Percentiles rank a stretch among this genome's conserved stretches.
These are phyloP conservation scores for Oceanites oceanicus DNA, from an alignment of 2,113 vertebrate species.

Conservation along the genomic window DNA sequence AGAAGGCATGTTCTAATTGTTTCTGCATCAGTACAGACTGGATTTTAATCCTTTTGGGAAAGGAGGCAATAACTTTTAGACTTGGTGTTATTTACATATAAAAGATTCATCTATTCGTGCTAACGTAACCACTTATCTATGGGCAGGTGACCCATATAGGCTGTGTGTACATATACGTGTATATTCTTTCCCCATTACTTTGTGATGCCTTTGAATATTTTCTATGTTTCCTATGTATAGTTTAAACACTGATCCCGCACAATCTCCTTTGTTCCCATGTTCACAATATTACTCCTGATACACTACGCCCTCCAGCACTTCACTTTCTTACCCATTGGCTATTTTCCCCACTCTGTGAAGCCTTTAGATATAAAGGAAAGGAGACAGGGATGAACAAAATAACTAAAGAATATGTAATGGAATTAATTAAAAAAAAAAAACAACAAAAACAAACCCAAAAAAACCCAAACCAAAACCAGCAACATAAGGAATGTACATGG, in stretches of 20 bases:
- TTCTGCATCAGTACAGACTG: neutral
- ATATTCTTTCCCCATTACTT: neutral
- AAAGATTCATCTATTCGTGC: conserved; percentile 12
- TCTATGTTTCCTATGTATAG: neutral
- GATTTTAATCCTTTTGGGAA: neutral
- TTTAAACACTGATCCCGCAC: neutral
- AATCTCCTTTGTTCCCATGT: conserved; percentile 1
- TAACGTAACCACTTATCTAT: neutral
- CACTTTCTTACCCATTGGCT: neutral
- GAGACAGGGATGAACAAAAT: neutral
- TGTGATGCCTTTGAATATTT: conserved; percentile 27
- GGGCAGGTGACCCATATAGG: neutral
- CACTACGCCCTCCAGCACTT: neutral
- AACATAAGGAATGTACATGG: neutral
- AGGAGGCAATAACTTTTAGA: neutral
- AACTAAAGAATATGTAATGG: neutral
- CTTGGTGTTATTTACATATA: conserved; percentile 17
- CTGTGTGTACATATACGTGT: neutral
- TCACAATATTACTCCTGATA: neutral
- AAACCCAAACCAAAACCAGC: neutral
- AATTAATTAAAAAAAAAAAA: neutral
- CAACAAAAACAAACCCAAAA: no score
- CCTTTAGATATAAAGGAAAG: neutral
- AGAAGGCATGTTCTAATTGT: neutral
- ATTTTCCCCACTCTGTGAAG: neutral